Conservation (phyloP, 2,113 vertebrate genomes). For the Tursiops truncatus region DNA sequence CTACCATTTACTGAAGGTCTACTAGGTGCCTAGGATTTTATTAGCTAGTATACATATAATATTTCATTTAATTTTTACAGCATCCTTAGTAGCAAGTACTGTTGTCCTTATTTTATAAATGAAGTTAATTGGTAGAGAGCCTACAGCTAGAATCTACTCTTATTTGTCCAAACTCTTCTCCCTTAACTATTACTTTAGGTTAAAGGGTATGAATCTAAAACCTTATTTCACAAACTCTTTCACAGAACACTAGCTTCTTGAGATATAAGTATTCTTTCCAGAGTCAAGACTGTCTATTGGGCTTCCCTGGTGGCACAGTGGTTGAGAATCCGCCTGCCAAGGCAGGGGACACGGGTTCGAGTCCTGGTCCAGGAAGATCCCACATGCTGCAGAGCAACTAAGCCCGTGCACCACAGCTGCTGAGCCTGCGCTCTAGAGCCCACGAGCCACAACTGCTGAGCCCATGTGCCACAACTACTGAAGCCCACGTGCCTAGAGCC, state of each 20-base stretch:
- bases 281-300: background rate
- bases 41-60: background rate
- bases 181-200: background rate
- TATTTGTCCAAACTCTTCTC: slow-evolving; percentile 9
- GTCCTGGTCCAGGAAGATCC: no score
- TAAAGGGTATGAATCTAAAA: slow-evolving; percentile 25
- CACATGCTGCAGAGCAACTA: no score
- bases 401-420: no score
- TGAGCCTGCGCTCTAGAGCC: no score
- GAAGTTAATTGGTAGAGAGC: slow-evolving; percentile 18
- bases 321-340: no score
- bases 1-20: background rate
- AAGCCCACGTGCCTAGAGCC: no score
- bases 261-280: background rate
- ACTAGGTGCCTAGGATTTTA: background rate
- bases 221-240: slow-evolving; percentile 36
- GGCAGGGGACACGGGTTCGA: no score
- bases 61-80: slow-evolving; percentile 24
- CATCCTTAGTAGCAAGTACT: background rate
- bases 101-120: slow-evolving; percentile 25
- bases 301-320: no score
- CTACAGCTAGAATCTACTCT: background rate
- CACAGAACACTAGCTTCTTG: background rate
- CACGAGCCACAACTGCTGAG: no score
- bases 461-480: no score